Evolutionary conservation across 1,140 invertebrate species (phyloP), one percentile per base, ranked within the genome.

Genomic region (Drosophila sp.): DNA sequence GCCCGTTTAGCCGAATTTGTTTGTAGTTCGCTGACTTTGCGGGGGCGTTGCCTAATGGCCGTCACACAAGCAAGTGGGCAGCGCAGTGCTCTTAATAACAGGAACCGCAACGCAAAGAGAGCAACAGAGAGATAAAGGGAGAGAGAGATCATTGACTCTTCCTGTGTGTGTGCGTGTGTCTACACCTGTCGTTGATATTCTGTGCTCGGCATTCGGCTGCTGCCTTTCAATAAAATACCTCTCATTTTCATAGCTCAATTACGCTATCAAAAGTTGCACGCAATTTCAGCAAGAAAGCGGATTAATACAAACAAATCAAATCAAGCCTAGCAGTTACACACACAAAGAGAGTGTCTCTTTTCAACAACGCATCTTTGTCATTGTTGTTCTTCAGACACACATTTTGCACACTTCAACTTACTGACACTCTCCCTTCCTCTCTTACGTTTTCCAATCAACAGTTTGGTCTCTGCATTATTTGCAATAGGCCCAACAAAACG

Each of bases 401-500:
- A 29, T 29, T 2, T 29, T 6, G 7, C 27, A 29, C 27, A 29
- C 4, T 36, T n/a, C n/a, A n/a, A n/a, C n/a, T n/a, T n/a, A n/a
- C 34, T 36, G n/a, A 16, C 13, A 18, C 40, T 7, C 6, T 43
- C 7, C n/a, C 5, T 5, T 4, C n/a, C 36, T 13, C n/a, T 43
- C 40, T 16, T 7, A 5, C 8, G 11, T 36, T 36, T 36, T 0
- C 38, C 9, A 1, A 5, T n/a, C 8, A 11, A 25, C 43, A 46
- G 7, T 46, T 43, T 16, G 0, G 6, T 48, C 25, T 21, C 45
- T 25, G 9, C 29, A 50, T 50, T 65, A 48, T 57, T 63, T 63
- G 72, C 71, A 6, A 4, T 11, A 6, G 76, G 51, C 46, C 48
- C 72, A 75, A 79, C 61, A 61, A 50, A 67, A 70, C 45, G 45